phyloP scores from a whole-genome alignment of 2,888 invertebrate genomes.

The Deilephila elpenor region DNA sequence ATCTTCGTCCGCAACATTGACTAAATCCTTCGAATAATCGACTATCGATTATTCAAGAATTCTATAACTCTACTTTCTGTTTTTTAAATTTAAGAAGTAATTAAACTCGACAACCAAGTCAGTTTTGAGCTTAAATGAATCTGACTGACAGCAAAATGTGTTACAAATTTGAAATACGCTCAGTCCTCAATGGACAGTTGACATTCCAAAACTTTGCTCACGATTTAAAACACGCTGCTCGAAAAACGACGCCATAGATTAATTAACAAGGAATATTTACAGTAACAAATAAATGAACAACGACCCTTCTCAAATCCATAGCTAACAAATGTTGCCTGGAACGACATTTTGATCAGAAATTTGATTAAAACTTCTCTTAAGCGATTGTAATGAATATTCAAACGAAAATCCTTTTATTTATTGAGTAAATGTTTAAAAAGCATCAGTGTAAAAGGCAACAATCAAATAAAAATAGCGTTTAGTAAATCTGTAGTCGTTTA shows the following conservation, averaged over 20 bases:
- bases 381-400: conserved; percentile 33
- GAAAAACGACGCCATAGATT: conserved; percentile 38
- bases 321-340: conserved; percentile 53
- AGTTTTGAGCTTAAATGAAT: conserved; percentile 9
- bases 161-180: conserved; percentile 15
- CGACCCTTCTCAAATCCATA: conserved; percentile 60
- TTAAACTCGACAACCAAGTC: background rate
- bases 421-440: conserved; percentile 39
- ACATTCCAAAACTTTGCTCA: conserved; percentile 22
- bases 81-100: background rate
- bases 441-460: conserved; percentile 39
- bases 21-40: conserved; percentile 6
- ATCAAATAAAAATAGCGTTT: conserved; percentile 34
- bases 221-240: conserved; percentile 22
- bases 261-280: conserved; percentile 43
- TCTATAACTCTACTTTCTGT: no score
- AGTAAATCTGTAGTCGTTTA: conserved; percentile 21
- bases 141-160: conserved; percentile 2
- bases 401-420: conserved; percentile 15
- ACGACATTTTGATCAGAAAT: conserved; percentile 52
- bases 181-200: conserved; percentile 20
- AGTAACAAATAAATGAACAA: conserved; percentile 56
- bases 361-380: conserved; percentile 49
- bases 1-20: conserved; percentile 17
- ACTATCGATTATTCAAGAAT: background rate